These are phyloP conservation scores for Apodemia mormo DNA, from an alignment of 2,888 invertebrate species.

Conservation along the genomic window DNA sequence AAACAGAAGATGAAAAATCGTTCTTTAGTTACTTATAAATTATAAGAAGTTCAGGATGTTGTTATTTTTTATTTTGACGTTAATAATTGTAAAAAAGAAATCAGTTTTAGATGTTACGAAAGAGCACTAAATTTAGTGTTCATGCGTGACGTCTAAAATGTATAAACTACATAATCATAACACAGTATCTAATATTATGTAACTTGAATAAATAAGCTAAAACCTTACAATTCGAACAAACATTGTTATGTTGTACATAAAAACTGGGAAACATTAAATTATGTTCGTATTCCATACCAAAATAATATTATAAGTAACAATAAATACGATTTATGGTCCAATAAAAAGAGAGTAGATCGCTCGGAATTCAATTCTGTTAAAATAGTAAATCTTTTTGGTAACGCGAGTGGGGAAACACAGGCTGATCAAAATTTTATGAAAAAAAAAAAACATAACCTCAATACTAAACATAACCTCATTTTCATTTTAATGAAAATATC, in stretches of 20 bases:
- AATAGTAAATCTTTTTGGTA: slow-evolving; percentile 34
- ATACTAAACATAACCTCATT: slow-evolving; percentile 65
- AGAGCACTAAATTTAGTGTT: too few species aligned
- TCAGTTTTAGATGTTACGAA: too few species aligned
- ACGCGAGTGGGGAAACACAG: background rate
- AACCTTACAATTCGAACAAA: slow-evolving; percentile 22
- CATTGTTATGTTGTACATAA: slow-evolving; percentile 24
- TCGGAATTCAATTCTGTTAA: slow-evolving; percentile 41
- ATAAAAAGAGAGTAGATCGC: slow-evolving; percentile 44
- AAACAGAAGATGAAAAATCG: too few species aligned
- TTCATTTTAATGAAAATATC: slow-evolving; percentile 79
- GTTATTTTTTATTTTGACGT: too few species aligned
- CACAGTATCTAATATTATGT: too few species aligned
- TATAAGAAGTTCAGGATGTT: too few species aligned
- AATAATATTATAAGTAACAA: slow-evolving; percentile 42
- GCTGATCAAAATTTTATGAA: slow-evolving; percentile 5
- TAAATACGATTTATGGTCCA: slow-evolving; percentile 46
- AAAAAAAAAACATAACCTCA: background rate
- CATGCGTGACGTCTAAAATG: too few species aligned
- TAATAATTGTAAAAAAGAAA: too few species aligned
- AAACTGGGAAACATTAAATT: slow-evolving; percentile 36
- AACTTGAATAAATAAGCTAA: background rate
- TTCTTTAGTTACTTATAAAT: too few species aligned
- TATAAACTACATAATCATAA: too few species aligned
- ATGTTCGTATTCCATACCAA: slow-evolving; percentile 36